phyloP scores from a whole-genome alignment of 1,140 invertebrate species.

The Orussus abietinus region DNA sequence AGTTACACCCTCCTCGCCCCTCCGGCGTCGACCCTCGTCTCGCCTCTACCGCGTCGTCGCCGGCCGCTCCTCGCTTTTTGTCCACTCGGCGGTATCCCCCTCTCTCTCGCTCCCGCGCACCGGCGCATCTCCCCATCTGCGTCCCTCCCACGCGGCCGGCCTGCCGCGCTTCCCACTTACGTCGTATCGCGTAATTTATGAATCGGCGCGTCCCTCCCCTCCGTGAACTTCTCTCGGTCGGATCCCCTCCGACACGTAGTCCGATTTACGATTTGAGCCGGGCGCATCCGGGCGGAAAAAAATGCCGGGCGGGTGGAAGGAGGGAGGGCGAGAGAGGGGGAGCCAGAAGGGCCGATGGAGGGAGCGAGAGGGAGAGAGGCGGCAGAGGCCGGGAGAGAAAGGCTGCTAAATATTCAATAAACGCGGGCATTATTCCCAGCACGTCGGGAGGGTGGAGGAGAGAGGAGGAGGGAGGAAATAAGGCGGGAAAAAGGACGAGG shows the following conservation, averaged over 20 bases:
- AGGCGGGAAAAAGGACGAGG: conserved; percentile 15
- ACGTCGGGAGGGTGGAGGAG: conserved; percentile 26
- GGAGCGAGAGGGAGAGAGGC: conserved; percentile 1
- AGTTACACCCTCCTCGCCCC: too few species aligned
- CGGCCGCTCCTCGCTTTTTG: too few species aligned
- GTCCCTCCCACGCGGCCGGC: too few species aligned
- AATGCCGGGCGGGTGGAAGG: conserved; percentile 1
- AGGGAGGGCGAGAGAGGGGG: conserved; percentile 6
- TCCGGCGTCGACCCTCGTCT: too few species aligned
- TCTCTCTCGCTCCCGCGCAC: too few species aligned
- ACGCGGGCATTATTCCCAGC: conserved; percentile 41
- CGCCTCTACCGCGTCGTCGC: too few species aligned
- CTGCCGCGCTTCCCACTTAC: too few species aligned
- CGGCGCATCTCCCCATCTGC: too few species aligned
- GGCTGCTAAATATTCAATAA: conserved; percentile 49
- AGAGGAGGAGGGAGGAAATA: conserved; percentile 9
- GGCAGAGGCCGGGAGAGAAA: conserved; percentile 14
- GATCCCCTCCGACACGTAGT: conserved; percentile 18
- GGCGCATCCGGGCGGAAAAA: conserved; percentile 30
- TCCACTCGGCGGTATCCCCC: too few species aligned
- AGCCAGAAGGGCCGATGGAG: background rate
- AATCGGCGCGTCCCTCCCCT: conserved; percentile 10
- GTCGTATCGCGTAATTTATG: too few species aligned
- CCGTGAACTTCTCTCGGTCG: too few species aligned
- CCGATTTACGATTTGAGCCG: conserved; percentile 37